A percentile compares a stretch with the other conserved stretches of the same genome.
phyloP scores from a whole-genome alignment of 2,888 invertebrate species.

The Platerodrilus igneus region DNA sequence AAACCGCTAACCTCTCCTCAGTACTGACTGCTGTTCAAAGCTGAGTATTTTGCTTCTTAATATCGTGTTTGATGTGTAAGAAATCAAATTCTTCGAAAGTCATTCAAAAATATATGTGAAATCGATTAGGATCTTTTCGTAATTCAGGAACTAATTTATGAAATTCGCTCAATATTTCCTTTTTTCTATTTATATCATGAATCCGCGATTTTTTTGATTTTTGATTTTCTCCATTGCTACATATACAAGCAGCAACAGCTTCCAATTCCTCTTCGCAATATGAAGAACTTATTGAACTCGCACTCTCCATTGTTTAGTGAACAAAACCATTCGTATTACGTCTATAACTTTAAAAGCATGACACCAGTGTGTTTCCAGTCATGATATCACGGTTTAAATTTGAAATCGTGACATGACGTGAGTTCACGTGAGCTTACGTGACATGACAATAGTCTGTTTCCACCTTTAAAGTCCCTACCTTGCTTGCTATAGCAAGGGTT shows the following conservation, averaged over 20 bases:
- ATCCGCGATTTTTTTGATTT: slow-evolving; percentile 4
- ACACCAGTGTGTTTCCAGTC: too few relatives aligned
- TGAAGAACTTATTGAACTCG: too few relatives aligned
- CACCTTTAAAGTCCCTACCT: too few relatives aligned
- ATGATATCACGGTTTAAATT: too few relatives aligned
- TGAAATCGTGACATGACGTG: too few relatives aligned
- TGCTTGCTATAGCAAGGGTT: too few relatives aligned
- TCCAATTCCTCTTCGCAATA: slow-evolving; percentile 9
- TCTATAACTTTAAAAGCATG: too few relatives aligned
- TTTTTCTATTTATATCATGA: slow-evolving; percentile 1
- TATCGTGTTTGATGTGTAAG: slow-evolving; percentile 20
- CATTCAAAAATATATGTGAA: slow-evolving; percentile 21
- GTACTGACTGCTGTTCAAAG: slow-evolving; percentile 15
- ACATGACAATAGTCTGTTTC: too few relatives aligned
- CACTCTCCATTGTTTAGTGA: too few relatives aligned
- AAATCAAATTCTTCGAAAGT: slow-evolving; percentile 15
- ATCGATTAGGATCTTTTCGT: slow-evolving; percentile 13
- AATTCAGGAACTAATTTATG: slow-evolving; percentile 13
- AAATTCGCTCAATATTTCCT: slow-evolving; percentile 2
- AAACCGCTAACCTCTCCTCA: slow-evolving; percentile 11
- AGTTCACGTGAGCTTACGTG: too few relatives aligned
- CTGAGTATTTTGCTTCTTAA: slow-evolving; percentile 20
- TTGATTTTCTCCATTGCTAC: background rate
- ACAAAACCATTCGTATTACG: too few relatives aligned
- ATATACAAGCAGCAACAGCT: slow-evolving; percentile 3